Conservation (phyloP, 2,113 vertebrate species). For the Notarius lentiginosus region DNA sequence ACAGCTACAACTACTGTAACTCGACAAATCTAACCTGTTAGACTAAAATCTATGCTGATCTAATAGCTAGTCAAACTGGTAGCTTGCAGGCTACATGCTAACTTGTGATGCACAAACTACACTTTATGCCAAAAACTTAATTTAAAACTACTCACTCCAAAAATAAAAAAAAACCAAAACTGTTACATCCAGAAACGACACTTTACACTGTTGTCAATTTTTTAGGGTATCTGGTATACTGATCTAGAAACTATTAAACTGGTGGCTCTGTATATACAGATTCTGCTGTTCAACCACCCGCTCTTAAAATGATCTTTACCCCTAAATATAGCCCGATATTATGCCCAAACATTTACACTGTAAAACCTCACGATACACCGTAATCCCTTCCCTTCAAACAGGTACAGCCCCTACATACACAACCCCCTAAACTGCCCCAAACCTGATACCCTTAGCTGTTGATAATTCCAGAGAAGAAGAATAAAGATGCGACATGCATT, state of each 20-base stretch:
- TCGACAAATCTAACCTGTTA: background rate
- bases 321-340: background rate
- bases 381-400: background rate
- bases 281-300: background rate
- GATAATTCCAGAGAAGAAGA: background rate
- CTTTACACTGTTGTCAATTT: background rate
- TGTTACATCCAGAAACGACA: background rate
- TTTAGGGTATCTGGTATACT: background rate
- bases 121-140: background rate
- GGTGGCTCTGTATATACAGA: background rate
- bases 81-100: background rate
- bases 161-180: background rate
- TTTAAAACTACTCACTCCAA: background rate
- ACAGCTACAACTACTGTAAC: background rate
- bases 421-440: background rate
- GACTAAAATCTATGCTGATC: background rate
- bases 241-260: background rate
- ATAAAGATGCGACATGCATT: background rate
- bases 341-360: background rate
- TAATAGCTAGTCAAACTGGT: background rate
- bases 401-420: background rate
- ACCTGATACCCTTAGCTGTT: background rate
- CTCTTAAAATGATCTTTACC: background rate
- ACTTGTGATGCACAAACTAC: background rate
- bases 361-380: constrained; percentile 10